Base-by-base conservation (phyloP, 2,888 invertebrate species). In the Perdita meconis region DNA sequence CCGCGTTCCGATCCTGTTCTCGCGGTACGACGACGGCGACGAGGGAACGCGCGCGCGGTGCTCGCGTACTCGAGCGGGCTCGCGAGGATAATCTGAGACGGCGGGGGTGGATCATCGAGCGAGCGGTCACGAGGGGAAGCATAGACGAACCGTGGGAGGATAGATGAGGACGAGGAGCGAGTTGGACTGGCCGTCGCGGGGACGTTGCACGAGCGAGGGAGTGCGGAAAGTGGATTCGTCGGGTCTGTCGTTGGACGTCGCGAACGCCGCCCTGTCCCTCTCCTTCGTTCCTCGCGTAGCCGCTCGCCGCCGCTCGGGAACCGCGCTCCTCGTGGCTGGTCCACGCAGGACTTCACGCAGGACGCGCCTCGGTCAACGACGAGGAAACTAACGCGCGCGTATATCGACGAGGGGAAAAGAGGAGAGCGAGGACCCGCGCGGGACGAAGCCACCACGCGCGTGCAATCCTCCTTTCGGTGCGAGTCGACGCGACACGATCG, bases 141-240 rank as follows among this genome's bases (percentile, higher is more conserved):
- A n/a, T 4, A 1, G 44, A n/a, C 8, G 0, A 4, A 36, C n/a
- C n/a, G n/a, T n/a, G 40, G 24, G 8, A 24, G 13, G 24, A 40
- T n/a, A 40, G 34, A 57, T 24, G 38, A 34, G n/a, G 38, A 13
- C 5, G n/a, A n/a, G n/a, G n/a, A n/a, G 19, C 38, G 38, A 50
- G 16, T 0, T 40, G 30, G 40, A 50, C 47, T 47, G 30, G 6
- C 6, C 47, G 47, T 19, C 16, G 47, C 1, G 42, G 42, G 42
- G 42, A 42, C 42, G 44, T 30, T 19, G 22, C 13, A 19, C 8
- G 44, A 34, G 3, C 4, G 10, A 2, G 16, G 36, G 77, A 57
- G 51, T 66, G 82, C 65, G 81, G 79, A 84, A 73, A 84, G 84
- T 84, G 84, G 84, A 84, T 82, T 84, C 81, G 84, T 53, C 84